Base-by-base conservation (phyloP, 2,113 vertebrate species). In the Elgaria multicarinata region DNA sequence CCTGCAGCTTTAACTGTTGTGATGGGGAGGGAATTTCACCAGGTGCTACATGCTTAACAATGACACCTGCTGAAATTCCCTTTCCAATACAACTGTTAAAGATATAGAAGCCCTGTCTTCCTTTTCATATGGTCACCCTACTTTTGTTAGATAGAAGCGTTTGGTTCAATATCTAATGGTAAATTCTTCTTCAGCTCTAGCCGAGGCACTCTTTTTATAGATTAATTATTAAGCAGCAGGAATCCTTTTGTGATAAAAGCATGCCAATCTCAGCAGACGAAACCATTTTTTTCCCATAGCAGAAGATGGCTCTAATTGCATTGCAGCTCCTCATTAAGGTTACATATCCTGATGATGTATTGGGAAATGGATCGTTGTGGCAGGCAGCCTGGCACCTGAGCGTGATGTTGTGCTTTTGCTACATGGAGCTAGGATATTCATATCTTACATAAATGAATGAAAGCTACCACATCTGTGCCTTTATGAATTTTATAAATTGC, bases 191-290 rank as follows among this genome's bases (percentile, higher is more conserved):
- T 64, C 44, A 78, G 28, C 64, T 58, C 0, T 50, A 87, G 71
- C 4, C 55, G 39, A 90, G 31, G 20, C 44, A 62, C 84, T 83
- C 28, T 26, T 92, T 93, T 83, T 90, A 66, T 46, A 31, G 92
- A 82, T 90, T 93, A 91, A 72, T 85, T 64, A 82, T 81, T 72
- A 91, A 94, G 81, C 22, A 72, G 12, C 22, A 88, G 88, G 42
- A 82, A 91, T 83, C 3, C 86, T 91, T 85, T 88, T 91, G 71
- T 89, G 87, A 92, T 91, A 93, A 93, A 92, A 58, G 14, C 55
- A 87, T 76, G 67, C 81, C 76, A 93, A 74, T 88, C 89, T 93
- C 77, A 92, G 85, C 90, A 72, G 36, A 53, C 44, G 74, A 50
- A 92, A 42, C 42, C 53, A 18, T 16, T 58, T 75, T 94, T 87